Evolutionary conservation across 2,113 vertebrate species (phyloP).

Genomic region (Parus major): DNA sequence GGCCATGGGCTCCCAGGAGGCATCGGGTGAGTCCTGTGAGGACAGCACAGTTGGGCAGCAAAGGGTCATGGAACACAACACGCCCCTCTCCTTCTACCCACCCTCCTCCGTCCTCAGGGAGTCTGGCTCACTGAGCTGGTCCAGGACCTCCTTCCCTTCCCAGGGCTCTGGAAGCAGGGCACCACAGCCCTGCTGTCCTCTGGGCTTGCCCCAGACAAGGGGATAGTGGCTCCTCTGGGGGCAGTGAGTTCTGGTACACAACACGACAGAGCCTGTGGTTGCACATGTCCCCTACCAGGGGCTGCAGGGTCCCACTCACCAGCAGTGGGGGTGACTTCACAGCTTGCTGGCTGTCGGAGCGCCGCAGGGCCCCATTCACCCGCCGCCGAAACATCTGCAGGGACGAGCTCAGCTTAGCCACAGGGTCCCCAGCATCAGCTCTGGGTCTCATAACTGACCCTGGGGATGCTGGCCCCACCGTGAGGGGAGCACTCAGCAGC

Average conservation of each 20-base stretch:
- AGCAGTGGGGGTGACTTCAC: slow-evolving; percentile 94
- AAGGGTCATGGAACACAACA: rapidly evolving
- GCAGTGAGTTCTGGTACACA: not conserved
- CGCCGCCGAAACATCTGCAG: slow-evolving; percentile 89
- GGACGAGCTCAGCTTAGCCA: not conserved
- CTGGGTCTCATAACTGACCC: not conserved
- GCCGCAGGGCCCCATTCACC: slow-evolving; percentile 82
- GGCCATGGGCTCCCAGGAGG: slow-evolving; percentile 86
- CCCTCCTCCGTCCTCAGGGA: no score
- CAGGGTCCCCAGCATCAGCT: not conserved
- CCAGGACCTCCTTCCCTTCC: not conserved
- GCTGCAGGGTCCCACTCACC: slow-evolving; percentile 73
- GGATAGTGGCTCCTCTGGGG: not conserved
- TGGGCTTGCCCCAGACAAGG: not conserved
- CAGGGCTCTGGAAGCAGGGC: not conserved
- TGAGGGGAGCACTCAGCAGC: not conserved
- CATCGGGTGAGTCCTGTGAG: slow-evolving; percentile 89
- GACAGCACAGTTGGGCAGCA: not conserved
- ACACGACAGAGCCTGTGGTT: rapidly evolving
- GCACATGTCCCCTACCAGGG: rapidly evolving
- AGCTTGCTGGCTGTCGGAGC: slow-evolving; percentile 91
- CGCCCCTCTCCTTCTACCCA: not conserved
- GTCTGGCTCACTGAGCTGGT: not conserved
- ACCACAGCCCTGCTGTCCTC: not conserved
- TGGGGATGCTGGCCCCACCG: not conserved